These are phyloP conservation scores for Lacerta bilineata DNA, from an alignment of 2,797 vertebrate species.

Conservation along the genomic window DNA sequence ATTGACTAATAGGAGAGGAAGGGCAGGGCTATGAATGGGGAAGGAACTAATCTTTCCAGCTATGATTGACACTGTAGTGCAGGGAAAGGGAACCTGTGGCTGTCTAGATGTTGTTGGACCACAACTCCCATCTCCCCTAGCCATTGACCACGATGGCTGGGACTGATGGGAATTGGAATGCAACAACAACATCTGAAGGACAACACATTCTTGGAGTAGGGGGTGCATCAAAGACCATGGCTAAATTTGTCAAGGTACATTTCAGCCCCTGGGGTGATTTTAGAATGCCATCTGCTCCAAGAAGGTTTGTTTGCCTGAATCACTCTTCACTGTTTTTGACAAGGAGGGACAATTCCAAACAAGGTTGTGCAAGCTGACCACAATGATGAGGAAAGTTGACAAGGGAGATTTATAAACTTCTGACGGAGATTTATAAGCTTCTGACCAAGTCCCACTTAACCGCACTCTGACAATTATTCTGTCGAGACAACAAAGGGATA, in stretches of 20 bases:
- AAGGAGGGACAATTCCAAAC: neutral
- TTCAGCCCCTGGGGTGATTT: neutral
- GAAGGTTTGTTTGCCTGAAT: conserved; percentile 2
- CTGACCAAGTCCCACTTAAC: conserved; percentile 64
- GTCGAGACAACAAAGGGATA: conserved; percentile 62
- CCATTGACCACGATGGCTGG: too few species aligned
- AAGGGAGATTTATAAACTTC: conserved; percentile 67
- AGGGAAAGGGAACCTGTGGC: too few species aligned
- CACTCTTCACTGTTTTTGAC: conserved; percentile 2
- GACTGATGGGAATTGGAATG: too few species aligned
- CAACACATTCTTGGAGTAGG: neutral
- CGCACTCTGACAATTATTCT: conserved; percentile 68
- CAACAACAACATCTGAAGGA: too few species aligned
- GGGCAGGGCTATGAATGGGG: too few species aligned
- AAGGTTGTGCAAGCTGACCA: conserved; percentile 64
- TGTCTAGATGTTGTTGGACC: too few species aligned
- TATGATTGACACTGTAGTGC: too few species aligned
- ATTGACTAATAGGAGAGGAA: too few species aligned
- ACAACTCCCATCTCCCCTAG: too few species aligned
- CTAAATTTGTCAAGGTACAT: neutral
- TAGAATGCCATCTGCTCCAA: neutral
- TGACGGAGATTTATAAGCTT: conserved; percentile 68
- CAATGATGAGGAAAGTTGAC: conserved; percentile 59
- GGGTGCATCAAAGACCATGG: neutral
- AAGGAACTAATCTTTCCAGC: too few species aligned